Evolutionary conservation across 2,888 invertebrate genomes (phyloP), one percentile per base, ranked within the genome.

Genomic region (Noctuana brunneofusca): DNA sequence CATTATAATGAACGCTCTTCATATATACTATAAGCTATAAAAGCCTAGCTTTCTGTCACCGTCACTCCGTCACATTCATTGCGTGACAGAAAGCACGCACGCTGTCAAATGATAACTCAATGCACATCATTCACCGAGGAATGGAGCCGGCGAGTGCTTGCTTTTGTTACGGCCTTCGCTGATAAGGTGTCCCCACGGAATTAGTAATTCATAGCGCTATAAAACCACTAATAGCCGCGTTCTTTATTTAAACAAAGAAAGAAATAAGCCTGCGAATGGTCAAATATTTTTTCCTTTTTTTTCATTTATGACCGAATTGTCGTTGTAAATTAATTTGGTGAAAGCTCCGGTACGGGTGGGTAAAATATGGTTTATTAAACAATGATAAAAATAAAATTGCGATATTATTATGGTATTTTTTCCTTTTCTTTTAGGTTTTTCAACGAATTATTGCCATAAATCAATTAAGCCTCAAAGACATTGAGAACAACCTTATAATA

Each of bases 31-130:
- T 24, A 24, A 24, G 24, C 1, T 5, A 24, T 24, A 4, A 24
- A 1, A 5, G 24, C 5, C 24, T 24, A 24, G 24, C 24, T 5
- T n/a, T n/a, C 24, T 35, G 35, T 35, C n/a, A 35, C 35, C 35
- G 3, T 3, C 35, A 35, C 35, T 3, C 35, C n/a, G 8, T 41
- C 8, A 41, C 41, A 41, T 41, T 41, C 71, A 75, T 89, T 79
- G 89, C 90, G 90, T 89, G 90, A 87, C 89, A 69, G 59, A 50
- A 66, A 50, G 67, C 74, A 89, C 90, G 89, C 89, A 88, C 86
- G 75, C 88, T 90, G 90, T 91, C 90, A 91, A 90, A 90, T 89
- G 90, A 91, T 91, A 91, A 91, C 89, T 86, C 79, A 74, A 83
- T 74, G 88, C 89, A 89, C 87, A 90, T 91, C 90, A 90, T 89